Evolutionary conservation across 2,797 vertebrate genomes (phyloP).

Genomic region (Scyliorhinus canicula): DNA sequence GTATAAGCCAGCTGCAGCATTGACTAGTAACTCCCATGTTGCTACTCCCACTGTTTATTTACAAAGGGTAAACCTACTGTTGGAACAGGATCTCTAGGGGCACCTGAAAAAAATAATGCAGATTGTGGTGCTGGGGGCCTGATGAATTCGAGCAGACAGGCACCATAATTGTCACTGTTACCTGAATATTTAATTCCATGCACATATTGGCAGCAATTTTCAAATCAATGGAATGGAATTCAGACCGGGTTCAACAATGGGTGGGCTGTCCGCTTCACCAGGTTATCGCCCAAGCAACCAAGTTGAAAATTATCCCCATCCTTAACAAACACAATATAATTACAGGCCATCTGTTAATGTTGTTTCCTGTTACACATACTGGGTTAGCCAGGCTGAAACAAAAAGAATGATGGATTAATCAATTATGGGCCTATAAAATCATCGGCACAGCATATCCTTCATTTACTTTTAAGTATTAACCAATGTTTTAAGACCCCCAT

Average conservation of each 20-base stretch:
- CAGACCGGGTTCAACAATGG: neutral
- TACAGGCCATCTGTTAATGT: slow-evolving; percentile 29
- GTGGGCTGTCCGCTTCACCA: neutral
- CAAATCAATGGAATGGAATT: slow-evolving; percentile 23
- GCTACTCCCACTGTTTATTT: neutral
- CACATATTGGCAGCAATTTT: slow-evolving; percentile 18
- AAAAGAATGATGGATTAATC: neutral
- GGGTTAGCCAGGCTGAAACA: neutral
- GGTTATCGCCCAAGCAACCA: neutral
- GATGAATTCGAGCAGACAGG: neutral
- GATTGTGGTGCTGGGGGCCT: neutral
- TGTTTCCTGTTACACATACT: neutral
- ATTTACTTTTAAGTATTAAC: neutral
- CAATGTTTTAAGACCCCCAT: neutral
- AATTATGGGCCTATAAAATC: neutral
- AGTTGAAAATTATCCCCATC: slow-evolving; percentile 2
- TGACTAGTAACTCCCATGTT: neutral
- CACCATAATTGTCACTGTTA: neutral
- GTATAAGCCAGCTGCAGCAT: neutral
- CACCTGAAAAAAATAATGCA: neutral
- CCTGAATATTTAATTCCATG: slow-evolving; percentile 1
- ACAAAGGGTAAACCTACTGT: neutral
- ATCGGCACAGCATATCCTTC: neutral
- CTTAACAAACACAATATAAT: slow-evolving; percentile 1
- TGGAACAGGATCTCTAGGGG: neutral